Evolutionary conservation across 2,113 vertebrate genomes (phyloP), one percentile per base, ranked within the genome.

Genomic region (Mionectes macconnelli): DNA sequence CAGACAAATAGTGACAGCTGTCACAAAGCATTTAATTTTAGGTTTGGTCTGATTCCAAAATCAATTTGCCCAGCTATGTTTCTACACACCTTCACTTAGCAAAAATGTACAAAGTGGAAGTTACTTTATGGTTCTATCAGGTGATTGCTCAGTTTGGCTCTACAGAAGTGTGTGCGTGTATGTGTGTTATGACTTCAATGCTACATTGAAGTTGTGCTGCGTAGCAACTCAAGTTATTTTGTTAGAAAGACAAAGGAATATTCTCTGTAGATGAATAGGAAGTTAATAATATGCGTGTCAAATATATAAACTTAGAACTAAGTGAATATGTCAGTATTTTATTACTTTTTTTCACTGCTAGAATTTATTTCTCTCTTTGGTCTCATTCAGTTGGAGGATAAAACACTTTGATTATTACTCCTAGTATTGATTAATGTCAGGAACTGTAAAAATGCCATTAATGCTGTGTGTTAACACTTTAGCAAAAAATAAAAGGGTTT

Each of bases 1-100:
- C 69, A 89, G 75, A 94, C 67, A 84, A 55, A 62, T 24, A 87
- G 64, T 94, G 93, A 82, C 94, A 97, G 84, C 93, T 97, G 95
- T 96, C 93, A 89, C 42, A 84, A 78, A 62, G 55, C 47, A 78
- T 96, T 94, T 91, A 21, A 83, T 89, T 96, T 95, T 68, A 66
- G 31, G 21, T 96, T 83, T n/a, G 44, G 27, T 47, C 33, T 63
- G 35, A 70, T 76, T 91, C 79, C 69, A 88, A 87, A 90, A 60
- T 56, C 69, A 66, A 33, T 90, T 82, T 78, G 33, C 59, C 59
- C 66, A 76, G 49, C 47, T 80, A 6, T 33, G 31, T 66, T 73
- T 66, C 50, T 37, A 9, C n/a, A 52, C 31, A 68, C 69, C 27
- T 89, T 5, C 49, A 31, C 45, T 80, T 75, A 44, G 52, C 4